These are phyloP conservation scores for Caligus rogercresseyi DNA, from an alignment of 1,140 invertebrate genomes.

Conservation along the genomic window DNA sequence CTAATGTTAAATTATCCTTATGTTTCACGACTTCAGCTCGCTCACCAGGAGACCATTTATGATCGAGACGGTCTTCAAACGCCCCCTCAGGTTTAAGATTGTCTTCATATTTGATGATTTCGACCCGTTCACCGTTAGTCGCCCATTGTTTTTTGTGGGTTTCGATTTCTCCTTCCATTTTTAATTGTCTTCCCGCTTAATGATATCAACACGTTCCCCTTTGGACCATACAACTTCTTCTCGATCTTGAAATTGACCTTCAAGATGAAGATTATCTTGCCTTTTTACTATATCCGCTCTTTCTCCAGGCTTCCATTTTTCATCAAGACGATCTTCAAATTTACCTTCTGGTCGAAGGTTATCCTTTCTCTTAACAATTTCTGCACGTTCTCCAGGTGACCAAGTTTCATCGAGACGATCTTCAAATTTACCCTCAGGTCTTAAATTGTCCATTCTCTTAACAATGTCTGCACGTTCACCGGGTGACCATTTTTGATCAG, in stretches of 20 bases:
- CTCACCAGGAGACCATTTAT: slow-evolving; percentile 29
- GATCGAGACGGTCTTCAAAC: slow-evolving; percentile 29
- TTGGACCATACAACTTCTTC: slow-evolving; percentile 15
- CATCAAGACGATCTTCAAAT: slow-evolving; percentile 27
- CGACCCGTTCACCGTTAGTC: slow-evolving; percentile 28
- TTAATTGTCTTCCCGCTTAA: slow-evolving; percentile 23
- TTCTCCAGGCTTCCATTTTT: slow-evolving; percentile 26
- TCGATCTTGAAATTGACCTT: slow-evolving; percentile 26
- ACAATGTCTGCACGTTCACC: slow-evolving; percentile 25
- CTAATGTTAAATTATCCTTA: slow-evolving; percentile 36
- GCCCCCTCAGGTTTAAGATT: slow-evolving; percentile 24
- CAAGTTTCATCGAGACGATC: slow-evolving; percentile 30
- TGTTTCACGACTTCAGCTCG: slow-evolving; percentile 30
- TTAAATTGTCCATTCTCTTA: slow-evolving; percentile 25
- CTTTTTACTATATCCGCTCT: slow-evolving; percentile 31
- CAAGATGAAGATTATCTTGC: slow-evolving; percentile 36
- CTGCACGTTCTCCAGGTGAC: slow-evolving; percentile 24
- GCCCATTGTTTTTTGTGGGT: slow-evolving; percentile 30
- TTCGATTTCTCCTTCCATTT: slow-evolving; percentile 23
- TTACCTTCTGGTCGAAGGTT: not conserved
- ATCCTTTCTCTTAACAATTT: slow-evolving; percentile 1
- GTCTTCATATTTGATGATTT: slow-evolving; percentile 23
- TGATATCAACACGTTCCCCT: slow-evolving; percentile 23
- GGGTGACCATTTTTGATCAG: slow-evolving; percentile 22
- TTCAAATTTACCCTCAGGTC: slow-evolving; percentile 20